A percentile compares a stretch with the other conserved stretches of the same genome.
Conservation (phyloP, 1,140 invertebrate genomes). For the Anadara kagoshimensis region DNA sequence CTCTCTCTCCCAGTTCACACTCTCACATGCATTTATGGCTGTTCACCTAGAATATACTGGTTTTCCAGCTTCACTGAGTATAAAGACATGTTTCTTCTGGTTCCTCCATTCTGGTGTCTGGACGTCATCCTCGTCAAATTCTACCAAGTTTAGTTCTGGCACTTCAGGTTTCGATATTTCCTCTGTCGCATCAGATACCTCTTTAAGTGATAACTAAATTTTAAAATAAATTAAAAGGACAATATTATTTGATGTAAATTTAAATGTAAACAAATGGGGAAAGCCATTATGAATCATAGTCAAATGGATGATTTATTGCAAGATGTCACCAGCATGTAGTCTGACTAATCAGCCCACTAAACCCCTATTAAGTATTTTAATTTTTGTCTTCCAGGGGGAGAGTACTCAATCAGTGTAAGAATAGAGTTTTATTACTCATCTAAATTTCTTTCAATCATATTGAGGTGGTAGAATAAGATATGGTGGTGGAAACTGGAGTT, state of each 20-base stretch:
- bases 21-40: no score
- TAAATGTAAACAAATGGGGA: not conserved
- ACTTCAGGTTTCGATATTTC: constrained; percentile 6
- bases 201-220: constrained; percentile 42
- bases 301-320: not conserved
- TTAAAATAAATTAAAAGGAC: constrained; percentile 6
- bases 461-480: no score
- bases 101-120: constrained; percentile 83
- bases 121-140: constrained; percentile 77
- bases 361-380: no score
- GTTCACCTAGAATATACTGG: constrained; percentile 92
- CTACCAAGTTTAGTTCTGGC: constrained; percentile 24
- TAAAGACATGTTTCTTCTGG: constrained; percentile 94
- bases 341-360: no score
- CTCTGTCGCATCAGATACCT: constrained; percentile 38
- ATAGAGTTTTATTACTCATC: no score
- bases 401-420: no score
- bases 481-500: no score
- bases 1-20: no score
- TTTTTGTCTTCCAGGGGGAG: no score
- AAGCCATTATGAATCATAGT: not conserved
- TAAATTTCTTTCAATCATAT: no score
- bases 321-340: no score
- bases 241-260: not conserved
- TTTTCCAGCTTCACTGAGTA: constrained; percentile 95